Evolutionary conservation across 2,797 vertebrate genomes (phyloP), one percentile per base, ranked within the genome.

Genomic region (Onychomys arenicola): DNA sequence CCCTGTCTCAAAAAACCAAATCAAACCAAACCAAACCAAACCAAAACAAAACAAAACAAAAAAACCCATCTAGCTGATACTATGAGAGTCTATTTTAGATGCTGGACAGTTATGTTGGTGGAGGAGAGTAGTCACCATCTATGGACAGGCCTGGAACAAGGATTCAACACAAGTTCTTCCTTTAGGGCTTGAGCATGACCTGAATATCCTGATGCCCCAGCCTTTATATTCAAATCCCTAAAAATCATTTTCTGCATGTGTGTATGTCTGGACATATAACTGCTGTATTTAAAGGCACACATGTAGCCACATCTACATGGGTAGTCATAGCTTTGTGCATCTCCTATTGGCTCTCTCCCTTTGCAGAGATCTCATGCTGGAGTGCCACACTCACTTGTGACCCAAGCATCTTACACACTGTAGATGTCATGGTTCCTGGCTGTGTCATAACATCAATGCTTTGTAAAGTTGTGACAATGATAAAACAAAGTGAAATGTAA

Each of bases 281-380:
- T 37, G 2, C 1, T 57, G 32, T 17, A 69, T 27, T 2, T 25
- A 52, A 55, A 14, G 9, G 16, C 16, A 81, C 21, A 73, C 29
- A 34, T 2, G 12, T 14, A 55, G 59, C 10, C 23, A 11, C 57
- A 19, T 59, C 11, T 83, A 16, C 4, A 19, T 61, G 40, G 25
- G 65, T 9, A 13, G 8, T 17, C 6, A 0, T 13, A 23, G 0
- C 37, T 37, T 49, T 4, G 25, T 10, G 0, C 2, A 29, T 8
- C 37, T 14, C n/a, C n/a, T 12, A 2, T 0, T 57, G 23, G 19
- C 61, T 55, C 52, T 19, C 10, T 40, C 63, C 43, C 76, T 69
- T 55, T 55, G 71, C 29, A 63, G n/a, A 52, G 5, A 29, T 63
- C 34, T 6, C 21, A 49, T 0, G 10, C 8, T 57, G 14, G 75